These are phyloP conservation scores for Scomber japonicus DNA, from an alignment of 2,113 vertebrate genomes.

Conservation along the genomic window DNA sequence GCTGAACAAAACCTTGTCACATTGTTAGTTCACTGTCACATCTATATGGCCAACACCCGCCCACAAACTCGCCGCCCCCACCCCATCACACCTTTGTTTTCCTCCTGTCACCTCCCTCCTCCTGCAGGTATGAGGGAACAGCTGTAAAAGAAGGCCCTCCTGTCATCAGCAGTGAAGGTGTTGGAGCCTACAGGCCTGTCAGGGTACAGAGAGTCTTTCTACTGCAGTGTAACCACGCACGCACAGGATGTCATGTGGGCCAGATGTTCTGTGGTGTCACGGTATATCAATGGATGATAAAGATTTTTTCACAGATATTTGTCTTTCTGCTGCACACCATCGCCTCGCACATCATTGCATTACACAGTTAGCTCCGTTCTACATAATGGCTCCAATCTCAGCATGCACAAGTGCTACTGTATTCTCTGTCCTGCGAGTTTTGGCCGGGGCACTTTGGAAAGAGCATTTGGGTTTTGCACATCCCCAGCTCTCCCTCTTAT, in stretches of 20 bases:
- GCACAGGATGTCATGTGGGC: slow-evolving; percentile 19
- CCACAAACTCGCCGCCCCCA: slow-evolving; percentile 6
- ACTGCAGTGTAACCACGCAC: background rate
- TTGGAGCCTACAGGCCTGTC: slow-evolving; percentile 21
- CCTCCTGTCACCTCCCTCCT: slow-evolving; percentile 7
- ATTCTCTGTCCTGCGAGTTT: slow-evolving; percentile 18
- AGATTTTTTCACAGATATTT: slow-evolving; percentile 30
- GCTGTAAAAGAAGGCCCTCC: slow-evolving; percentile 13
- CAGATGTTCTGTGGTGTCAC: slow-evolving; percentile 1
- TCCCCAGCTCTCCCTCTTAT: slow-evolving; percentile 65
- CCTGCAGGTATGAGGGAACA: slow-evolving; percentile 33
- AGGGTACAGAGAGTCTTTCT: slow-evolving; percentile 17
- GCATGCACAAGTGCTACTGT: slow-evolving; percentile 11
- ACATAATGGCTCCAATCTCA: background rate
- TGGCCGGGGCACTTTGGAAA: slow-evolving; percentile 25
- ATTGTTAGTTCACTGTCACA: slow-evolving; percentile 31
- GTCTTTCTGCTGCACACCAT: slow-evolving; percentile 2
- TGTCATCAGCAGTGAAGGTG: background rate
- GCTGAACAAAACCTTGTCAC: slow-evolving; percentile 56
- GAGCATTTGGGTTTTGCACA: slow-evolving; percentile 35
- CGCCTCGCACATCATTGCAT: slow-evolving; percentile 13
- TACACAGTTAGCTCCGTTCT: background rate
- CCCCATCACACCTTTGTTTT: slow-evolving; percentile 36
- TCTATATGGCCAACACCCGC: slow-evolving; percentile 25
- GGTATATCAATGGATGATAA: slow-evolving; percentile 33